A percentile compares a stretch with the other conserved stretches of the same genome.
Conservation (phyloP, 1,140 invertebrate genomes). For the Drosophila yakuba region DNA sequence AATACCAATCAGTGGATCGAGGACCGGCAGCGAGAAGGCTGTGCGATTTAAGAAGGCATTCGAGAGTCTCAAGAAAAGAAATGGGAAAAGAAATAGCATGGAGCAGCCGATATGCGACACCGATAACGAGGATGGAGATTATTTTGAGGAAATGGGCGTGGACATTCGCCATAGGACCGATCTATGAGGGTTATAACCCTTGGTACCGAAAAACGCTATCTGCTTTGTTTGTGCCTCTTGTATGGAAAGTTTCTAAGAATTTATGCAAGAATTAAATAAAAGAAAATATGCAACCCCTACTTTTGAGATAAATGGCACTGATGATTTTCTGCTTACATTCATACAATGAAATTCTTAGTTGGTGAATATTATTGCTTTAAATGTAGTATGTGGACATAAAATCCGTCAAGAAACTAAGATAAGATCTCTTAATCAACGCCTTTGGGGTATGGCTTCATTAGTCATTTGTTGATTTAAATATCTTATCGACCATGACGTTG, state of each 20-base stretch:
- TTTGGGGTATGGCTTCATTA: no score
- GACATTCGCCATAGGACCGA: conserved; percentile 47
- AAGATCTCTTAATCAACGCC: no score
- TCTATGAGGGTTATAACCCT: conserved; percentile 8
- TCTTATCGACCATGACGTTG: no score
- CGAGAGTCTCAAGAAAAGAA: conserved; percentile 18
- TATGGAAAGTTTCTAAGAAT: conserved; percentile 4
- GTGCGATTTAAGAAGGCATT: conserved; percentile 49
- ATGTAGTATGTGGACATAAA: background rate
- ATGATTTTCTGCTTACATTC: background rate
- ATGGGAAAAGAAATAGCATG: background rate
- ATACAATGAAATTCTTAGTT: background rate
- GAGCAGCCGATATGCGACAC: conserved; percentile 11
- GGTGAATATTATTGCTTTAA: no score
- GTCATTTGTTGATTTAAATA: background rate
- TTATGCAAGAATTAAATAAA: background rate
- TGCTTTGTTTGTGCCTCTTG: conserved; percentile 14
- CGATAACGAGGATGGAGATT: conserved; percentile 29
- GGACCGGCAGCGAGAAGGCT: conserved; percentile 33
- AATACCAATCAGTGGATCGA: background rate
- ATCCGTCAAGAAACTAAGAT: background rate
- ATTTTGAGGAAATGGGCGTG: conserved; percentile 61
- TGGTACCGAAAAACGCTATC: no score
- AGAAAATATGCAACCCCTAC: background rate
- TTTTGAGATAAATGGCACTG: no score